Evolutionary conservation across 2,888 invertebrate genomes (phyloP), one percentile per base, ranked within the genome.

Genomic region (Monopis laevigella): DNA sequence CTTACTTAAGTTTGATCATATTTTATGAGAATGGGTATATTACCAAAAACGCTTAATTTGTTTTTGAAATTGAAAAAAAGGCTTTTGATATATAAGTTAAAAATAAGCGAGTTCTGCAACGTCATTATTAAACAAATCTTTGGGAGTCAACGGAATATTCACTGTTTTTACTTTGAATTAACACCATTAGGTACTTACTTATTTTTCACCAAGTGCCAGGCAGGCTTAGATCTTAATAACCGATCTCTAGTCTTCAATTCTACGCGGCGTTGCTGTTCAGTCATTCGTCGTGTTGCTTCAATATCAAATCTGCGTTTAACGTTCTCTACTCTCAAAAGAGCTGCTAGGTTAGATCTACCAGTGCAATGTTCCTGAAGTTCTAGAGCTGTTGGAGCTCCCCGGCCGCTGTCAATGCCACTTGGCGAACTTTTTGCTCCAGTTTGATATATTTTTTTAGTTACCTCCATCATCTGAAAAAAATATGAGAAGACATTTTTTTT

Each of bases 121-220:
- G n/a, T n/a, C n/a, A n/a, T n/a, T n/a, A n/a, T n/a, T n/a, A n/a
- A n/a, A n/a, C n/a, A n/a, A n/a, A n/a, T n/a, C n/a, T n/a, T n/a
- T n/a, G n/a, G n/a, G n/a, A n/a, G n/a, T n/a, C n/a, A n/a, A n/a
- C n/a, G n/a, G n/a, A n/a, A n/a, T n/a, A n/a, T n/a, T n/a, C n/a
- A n/a, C n/a, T n/a, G n/a, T n/a, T n/a, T n/a, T n/a, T n/a, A n/a
- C n/a, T n/a, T n/a, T n/a, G n/a, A n/a, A n/a, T n/a, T n/a, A n/a
- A n/a, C n/a, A n/a, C n/a, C n/a, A n/a, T n/a, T n/a, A n/a, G 8
- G 7, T 14, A 32, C 32, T 32, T 48, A 82, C 82, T 78, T 85
- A 58, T 84, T 85, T 51, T 81, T 85, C 13, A 89, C 70, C 21
- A 86, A 75, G 59, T 85, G 84, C 89, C 89, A 89, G n/a, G 87